Conservation (phyloP, 2,113 vertebrate species). For the Ia io region DNA sequence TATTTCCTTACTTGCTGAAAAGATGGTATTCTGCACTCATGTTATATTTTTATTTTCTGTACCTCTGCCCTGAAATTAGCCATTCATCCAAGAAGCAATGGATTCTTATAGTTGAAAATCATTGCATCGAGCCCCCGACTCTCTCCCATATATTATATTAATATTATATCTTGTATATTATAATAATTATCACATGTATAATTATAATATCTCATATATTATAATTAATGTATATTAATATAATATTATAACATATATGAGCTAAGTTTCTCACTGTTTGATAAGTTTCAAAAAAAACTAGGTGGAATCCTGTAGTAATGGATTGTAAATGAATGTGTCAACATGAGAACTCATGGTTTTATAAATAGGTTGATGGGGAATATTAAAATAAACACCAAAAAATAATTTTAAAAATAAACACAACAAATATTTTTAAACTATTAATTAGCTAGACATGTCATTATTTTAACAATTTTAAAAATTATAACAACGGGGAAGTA, state of each 20-base stretch:
- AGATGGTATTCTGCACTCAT: background rate
- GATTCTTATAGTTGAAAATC: background rate
- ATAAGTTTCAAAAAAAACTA: background rate
- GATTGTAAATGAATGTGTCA: background rate
- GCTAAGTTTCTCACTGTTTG: background rate
- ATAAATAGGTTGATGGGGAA: background rate
- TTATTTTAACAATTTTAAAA: background rate
- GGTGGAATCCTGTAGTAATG: background rate
- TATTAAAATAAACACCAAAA: background rate
- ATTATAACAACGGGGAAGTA: background rate
- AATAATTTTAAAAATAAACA: background rate
- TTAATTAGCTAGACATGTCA: background rate
- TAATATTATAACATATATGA: background rate
- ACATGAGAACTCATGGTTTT: background rate
- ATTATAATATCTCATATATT: no score
- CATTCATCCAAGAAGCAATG: background rate
- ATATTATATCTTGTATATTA: background rate
- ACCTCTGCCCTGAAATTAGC: background rate
- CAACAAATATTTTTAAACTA: background rate
- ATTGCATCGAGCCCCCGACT: no score
- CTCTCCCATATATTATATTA: background rate
- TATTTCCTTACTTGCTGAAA: background rate
- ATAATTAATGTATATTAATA: no score
- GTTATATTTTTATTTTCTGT: background rate
- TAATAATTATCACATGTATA: no score